Percentiles rank a stretch among this genome's conserved stretches.
Evolutionary conservation across 2,797 vertebrate species (phyloP).

Genomic region (Paramormyrops hopkinsi): DNA sequence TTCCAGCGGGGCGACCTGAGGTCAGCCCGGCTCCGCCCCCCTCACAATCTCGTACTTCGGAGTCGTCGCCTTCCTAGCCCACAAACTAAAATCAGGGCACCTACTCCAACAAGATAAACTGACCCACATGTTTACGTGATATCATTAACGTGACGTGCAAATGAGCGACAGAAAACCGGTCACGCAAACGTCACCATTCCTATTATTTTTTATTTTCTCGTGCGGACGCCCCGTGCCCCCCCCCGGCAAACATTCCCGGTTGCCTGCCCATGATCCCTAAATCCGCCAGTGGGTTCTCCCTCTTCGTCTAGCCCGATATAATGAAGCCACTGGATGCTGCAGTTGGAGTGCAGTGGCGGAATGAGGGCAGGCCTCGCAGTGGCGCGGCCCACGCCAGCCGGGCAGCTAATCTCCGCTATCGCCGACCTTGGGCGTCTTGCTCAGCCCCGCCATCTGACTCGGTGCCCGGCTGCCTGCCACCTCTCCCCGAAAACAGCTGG

Average conservation of each 20-base stretch:
- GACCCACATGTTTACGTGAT: neutral
- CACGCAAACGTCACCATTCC: neutral
- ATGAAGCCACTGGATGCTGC: neutral
- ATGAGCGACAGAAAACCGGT: neutral
- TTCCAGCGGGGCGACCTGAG: neutral
- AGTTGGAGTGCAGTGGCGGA: neutral
- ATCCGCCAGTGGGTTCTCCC: neutral
- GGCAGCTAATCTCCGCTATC: conserved; percentile 39
- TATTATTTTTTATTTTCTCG: neutral
- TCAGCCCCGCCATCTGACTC: conserved; percentile 38
- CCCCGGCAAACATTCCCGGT: neutral
- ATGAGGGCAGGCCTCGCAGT: neutral
- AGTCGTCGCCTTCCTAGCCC: neutral
- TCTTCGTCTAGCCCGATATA: neutral
- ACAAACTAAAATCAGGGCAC: neutral
- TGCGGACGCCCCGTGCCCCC: neutral
- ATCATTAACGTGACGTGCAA: neutral
- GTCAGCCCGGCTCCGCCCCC: neutral
- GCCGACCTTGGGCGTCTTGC: conserved; percentile 55
- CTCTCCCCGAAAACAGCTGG: conserved; percentile 44
- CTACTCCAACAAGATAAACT: neutral
- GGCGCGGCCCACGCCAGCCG: neutral
- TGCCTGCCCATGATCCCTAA: neutral
- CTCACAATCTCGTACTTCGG: neutral
- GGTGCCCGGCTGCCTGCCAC: conserved; percentile 54